Base-by-base conservation (phyloP, 2,888 invertebrate genomes). In the Microplitis manilae region DNA sequence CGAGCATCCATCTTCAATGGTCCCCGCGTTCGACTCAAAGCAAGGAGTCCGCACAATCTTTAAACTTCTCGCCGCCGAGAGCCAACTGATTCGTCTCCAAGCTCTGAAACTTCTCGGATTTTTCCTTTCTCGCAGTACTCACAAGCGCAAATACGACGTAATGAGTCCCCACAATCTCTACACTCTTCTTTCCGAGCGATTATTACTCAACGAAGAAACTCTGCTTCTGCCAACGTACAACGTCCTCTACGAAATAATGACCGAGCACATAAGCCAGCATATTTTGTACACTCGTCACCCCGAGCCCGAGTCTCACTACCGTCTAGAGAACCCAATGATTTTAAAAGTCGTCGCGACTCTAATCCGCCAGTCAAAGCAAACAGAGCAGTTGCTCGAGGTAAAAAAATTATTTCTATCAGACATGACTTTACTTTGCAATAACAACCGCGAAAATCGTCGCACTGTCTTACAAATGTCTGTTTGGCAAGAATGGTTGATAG, bases 401-500 rank as follows among this genome's bases (percentile, higher is more conserved):
- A 98, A 98, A 91, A 97, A 97, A 88, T 92, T 97, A 73, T 99
- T 99, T 91, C 93, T 99, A 6, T 97, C 98, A 1, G 99, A 99
- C 90, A 97, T 99, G 96, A 98, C 98, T n/a, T 91, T 98, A 72
- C 91, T 99, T 77, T 99, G 99, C 91, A 97, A 97, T 88, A 98
- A 98, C 90, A 98, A 98, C 90, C 93, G 98, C 13, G 99, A 99
- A 89, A 99, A 99, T 90, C 91, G 99, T 72, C 93, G 98, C 85
- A 99, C 98, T 0, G 98, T 99, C 13, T 92, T 99, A 64, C 99
- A 99, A 91, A 99, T 99, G 99, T 99, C 99, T 0, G 99, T 99
- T 0, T 99, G 99, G 99, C 97, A 97, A 90, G 99, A 98, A 88
- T 99, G 99, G 99, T 92, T 99, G 9, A 99, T 99, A 84, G 98